Conservation (phyloP, 2,113 vertebrate species). For the Pelmatolapia mariae region DNA sequence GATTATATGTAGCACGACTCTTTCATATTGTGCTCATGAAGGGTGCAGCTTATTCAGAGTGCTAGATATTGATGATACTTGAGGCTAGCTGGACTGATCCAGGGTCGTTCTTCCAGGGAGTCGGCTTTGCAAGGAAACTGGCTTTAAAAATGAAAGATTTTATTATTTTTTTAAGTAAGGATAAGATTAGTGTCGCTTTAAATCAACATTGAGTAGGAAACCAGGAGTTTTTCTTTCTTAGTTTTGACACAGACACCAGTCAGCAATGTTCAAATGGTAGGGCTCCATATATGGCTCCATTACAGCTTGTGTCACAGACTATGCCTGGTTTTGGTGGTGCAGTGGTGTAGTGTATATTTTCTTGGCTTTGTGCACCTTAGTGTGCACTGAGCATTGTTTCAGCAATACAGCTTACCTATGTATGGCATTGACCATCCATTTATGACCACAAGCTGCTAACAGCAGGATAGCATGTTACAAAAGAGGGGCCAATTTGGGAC, state of each 20-base stretch:
- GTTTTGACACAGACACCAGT: not conserved
- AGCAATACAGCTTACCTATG: not conserved
- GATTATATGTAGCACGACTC: not conserved
- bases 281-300: not conserved
- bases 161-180: not conserved
- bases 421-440: not conserved
- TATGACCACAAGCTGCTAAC: not conserved
- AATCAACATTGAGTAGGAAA: not conserved
- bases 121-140: not conserved
- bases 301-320: not conserved
- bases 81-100: not conserved
- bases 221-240: not conserved
- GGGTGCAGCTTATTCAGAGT: not conserved
- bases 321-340: not conserved
- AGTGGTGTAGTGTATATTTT: not conserved
- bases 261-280: not conserved
- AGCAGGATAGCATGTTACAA: not conserved
- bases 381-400: not conserved
- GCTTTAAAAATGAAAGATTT: not conserved
- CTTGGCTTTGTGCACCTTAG: not conserved
- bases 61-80: not conserved
- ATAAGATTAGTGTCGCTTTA: not conserved
- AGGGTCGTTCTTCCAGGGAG: not conserved
- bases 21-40: not conserved
- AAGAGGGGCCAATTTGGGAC: not conserved